These are phyloP conservation scores for Coptotermes formosanus DNA, from an alignment of 1,140 invertebrate genomes.

Conservation along the genomic window DNA sequence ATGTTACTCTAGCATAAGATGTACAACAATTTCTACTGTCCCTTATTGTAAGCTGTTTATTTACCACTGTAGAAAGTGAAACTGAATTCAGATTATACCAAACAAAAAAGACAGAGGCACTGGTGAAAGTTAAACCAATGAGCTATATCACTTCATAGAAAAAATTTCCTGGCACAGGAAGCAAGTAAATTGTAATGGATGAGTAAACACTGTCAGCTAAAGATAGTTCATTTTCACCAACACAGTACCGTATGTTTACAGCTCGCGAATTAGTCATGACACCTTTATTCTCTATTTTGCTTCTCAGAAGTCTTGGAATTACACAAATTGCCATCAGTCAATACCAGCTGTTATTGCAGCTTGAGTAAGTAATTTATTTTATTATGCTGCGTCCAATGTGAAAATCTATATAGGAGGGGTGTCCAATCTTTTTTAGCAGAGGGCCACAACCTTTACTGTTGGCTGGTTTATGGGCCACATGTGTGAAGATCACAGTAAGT, in stretches of 20 bases:
- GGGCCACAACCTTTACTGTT: no score
- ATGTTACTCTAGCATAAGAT: not conserved
- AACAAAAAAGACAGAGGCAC: not conserved
- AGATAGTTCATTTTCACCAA: not conserved
- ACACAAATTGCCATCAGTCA: no score
- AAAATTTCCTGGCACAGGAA: not conserved
- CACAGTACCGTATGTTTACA: not conserved
- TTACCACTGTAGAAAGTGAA: slow-evolving; percentile 14
- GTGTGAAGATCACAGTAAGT: no score
- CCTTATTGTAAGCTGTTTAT: not conserved
- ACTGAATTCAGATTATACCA: not conserved
- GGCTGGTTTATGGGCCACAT: no score
- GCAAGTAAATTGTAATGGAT: not conserved
- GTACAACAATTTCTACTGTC: not conserved
- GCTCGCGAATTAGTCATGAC: no score
- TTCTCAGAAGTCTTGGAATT: no score
- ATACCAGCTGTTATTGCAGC: no score
- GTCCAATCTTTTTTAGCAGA: no score
- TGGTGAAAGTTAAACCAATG: slow-evolving; percentile 9
- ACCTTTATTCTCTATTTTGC: no score
- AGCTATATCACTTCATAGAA: not conserved
- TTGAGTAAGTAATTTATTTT: no score
- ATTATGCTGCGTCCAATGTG: no score
- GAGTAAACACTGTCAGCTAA: not conserved
- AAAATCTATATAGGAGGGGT: no score